phyloP scores from a whole-genome alignment of 2,888 invertebrate genomes.

The Hyalella azteca region DNA sequence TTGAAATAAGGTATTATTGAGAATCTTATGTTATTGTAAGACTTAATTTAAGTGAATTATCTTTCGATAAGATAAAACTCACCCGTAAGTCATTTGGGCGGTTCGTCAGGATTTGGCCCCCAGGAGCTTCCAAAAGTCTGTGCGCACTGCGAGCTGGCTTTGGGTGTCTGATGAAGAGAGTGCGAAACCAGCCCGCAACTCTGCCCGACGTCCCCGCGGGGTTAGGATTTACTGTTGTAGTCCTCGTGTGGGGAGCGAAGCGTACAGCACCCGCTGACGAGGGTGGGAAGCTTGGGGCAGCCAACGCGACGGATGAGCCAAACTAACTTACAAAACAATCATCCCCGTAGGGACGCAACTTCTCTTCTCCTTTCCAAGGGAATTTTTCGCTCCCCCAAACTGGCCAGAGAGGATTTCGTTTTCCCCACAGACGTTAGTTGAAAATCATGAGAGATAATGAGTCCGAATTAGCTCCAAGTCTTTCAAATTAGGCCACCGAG shows the following conservation, averaged over 20 bases:
- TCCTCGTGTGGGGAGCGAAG: slow-evolving; percentile 30
- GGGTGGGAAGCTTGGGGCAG: slow-evolving; percentile 24
- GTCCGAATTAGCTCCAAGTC: not conserved
- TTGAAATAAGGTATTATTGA: too few relatives aligned
- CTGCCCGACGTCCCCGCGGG: slow-evolving; percentile 7
- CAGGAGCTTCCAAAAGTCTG: slow-evolving; percentile 1
- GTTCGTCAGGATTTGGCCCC: not conserved
- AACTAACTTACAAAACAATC: slow-evolving; percentile 14
- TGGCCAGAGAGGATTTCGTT: not conserved
- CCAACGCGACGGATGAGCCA: slow-evolving; percentile 16
- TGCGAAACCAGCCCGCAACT: slow-evolving; percentile 30
- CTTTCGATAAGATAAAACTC: too few relatives aligned
- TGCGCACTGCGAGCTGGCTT: slow-evolving; percentile 13
- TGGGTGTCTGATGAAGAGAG: slow-evolving; percentile 1
- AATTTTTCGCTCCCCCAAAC: not conserved
- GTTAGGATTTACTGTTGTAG: not conserved
- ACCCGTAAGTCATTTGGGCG: slow-evolving; percentile 35
- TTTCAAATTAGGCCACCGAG: not conserved
- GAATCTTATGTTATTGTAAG: too few relatives aligned
- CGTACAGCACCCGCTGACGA: slow-evolving; percentile 24
- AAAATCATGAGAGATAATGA: not conserved
- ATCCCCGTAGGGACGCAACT: slow-evolving; percentile 15
- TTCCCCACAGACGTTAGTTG: not conserved
- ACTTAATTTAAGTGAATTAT: too few relatives aligned
- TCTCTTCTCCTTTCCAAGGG: not conserved